Conservation (phyloP, 1,140 invertebrate genomes). For the Musca domestica region DNA sequence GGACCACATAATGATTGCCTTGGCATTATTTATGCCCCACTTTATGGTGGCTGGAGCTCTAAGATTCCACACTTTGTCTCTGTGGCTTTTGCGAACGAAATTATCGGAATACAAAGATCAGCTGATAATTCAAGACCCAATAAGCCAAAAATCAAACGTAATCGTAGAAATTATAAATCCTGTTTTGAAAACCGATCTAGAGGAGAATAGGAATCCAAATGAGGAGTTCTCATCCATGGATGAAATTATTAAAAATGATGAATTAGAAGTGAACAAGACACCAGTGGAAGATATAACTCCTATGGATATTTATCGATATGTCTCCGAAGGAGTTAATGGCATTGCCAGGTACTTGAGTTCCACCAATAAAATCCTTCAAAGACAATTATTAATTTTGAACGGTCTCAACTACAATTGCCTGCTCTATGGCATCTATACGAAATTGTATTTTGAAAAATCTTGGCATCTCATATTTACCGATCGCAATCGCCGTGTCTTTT, state of each 20-base stretch:
- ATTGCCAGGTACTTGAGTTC: neutral
- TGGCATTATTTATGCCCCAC: conserved; percentile 42
- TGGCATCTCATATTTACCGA: conserved; percentile 41
- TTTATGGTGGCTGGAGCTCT: conserved; percentile 35
- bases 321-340: neutral
- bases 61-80: conserved; percentile 32
- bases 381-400: conserved; percentile 36
- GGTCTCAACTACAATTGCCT: conserved; percentile 40
- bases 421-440: conserved; percentile 33
- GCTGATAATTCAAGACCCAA: neutral
- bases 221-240: neutral
- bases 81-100: conserved; percentile 31
- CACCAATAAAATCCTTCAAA: conserved; percentile 29
- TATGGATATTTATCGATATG: neutral
- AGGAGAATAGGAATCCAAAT: too few relatives aligned
- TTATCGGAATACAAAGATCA: conserved; percentile 10
- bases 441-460: conserved; percentile 33
- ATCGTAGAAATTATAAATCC: conserved; percentile 14
- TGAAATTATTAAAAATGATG: too few relatives aligned
- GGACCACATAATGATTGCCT: conserved; percentile 37
- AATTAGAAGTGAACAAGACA: too few relatives aligned
- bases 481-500: conserved; percentile 37
- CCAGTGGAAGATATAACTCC: too few relatives aligned
- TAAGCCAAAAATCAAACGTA: conserved; percentile 22
- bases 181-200: neutral